Conservation (phyloP, 1,140 invertebrate species). For the Orchesella cincta region DNA sequence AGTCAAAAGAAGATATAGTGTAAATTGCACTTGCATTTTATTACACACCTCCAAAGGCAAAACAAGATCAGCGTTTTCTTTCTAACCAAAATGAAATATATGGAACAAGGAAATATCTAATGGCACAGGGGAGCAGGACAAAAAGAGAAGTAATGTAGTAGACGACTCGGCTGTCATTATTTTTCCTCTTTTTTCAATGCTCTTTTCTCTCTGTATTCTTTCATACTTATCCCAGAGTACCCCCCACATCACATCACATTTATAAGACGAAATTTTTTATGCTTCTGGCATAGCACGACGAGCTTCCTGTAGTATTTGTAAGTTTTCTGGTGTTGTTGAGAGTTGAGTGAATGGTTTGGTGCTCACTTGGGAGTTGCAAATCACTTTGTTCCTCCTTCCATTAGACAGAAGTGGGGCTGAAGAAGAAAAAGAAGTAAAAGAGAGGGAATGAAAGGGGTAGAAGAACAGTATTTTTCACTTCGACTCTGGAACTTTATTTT, state of each 20-base stretch:
- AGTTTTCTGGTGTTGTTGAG: conserved; percentile 16
- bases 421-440: neutral
- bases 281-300: too few relatives aligned
- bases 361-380: conserved; percentile 29
- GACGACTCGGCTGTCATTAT: neutral
- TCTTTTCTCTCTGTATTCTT: neutral
- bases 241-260: too few relatives aligned
- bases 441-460: neutral
- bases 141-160: neutral
- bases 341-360: conserved; percentile 27
- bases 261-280: too few relatives aligned
- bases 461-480: neutral
- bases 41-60: too few relatives aligned
- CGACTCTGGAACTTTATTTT: conserved; percentile 7
- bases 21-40: too few relatives aligned
- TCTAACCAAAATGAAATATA: too few relatives aligned
- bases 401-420: conserved; percentile 8
- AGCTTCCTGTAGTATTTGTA: neutral
- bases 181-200: neutral
- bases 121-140: conserved; percentile 2
- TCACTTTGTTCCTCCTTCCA: conserved; percentile 27
- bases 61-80: too few relatives aligned
- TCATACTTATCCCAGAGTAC: neutral
- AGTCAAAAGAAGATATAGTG: too few relatives aligned
- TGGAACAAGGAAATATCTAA: neutral